Percentiles rank a stretch among this genome's conserved stretches.
Evolutionary conservation across 1,140 invertebrate species (phyloP).

Genomic region (Pseudomyrmex pallidus): DNA sequence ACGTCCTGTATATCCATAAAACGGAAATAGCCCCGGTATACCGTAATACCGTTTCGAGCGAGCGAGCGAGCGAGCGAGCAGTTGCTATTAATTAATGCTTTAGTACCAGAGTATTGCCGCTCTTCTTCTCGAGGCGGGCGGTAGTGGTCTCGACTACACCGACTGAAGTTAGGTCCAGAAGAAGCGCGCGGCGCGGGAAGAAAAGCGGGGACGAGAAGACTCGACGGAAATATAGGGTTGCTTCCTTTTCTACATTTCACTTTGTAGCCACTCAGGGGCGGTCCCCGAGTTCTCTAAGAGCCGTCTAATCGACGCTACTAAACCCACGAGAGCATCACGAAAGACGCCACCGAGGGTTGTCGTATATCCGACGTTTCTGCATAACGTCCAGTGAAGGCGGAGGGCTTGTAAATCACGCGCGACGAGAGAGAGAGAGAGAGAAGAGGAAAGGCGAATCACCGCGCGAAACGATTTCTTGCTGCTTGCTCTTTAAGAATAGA

Average conservation of each 20-base stretch:
- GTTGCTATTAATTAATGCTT: slow-evolving; percentile 74
- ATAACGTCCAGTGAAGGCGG: slow-evolving; percentile 66
- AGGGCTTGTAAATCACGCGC: slow-evolving; percentile 58
- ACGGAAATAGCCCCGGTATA: slow-evolving; percentile 65
- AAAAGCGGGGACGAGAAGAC: not conserved
- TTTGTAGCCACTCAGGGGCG: slow-evolving; percentile 69
- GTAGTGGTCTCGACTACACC: slow-evolving; percentile 31
- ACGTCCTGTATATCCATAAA: slow-evolving; percentile 66
- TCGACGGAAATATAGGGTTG: slow-evolving; percentile 24
- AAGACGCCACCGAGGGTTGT: slow-evolving; percentile 41
- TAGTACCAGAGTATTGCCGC: slow-evolving; percentile 63
- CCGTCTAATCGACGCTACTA: slow-evolving; percentile 75
- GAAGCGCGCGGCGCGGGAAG: not conserved
- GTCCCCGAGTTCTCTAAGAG: slow-evolving; percentile 64
- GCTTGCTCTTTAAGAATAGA: not conserved
- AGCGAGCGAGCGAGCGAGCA: slow-evolving; percentile 54
- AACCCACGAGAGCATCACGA: slow-evolving; percentile 69
- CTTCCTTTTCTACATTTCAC: slow-evolving; percentile 66
- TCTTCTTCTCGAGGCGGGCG: slow-evolving; percentile 49
- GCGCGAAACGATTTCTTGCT: slow-evolving; percentile 23
- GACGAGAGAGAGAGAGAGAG: slow-evolving; percentile 1
- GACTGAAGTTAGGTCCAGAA: not conserved
- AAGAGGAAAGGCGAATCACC: slow-evolving; percentile 12
- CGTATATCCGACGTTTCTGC: slow-evolving; percentile 59
- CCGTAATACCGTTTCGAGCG: slow-evolving; percentile 67